These are phyloP conservation scores for Dunckerocampus dactyliophorus DNA, from an alignment of 2,113 vertebrate species.

Conservation along the genomic window DNA sequence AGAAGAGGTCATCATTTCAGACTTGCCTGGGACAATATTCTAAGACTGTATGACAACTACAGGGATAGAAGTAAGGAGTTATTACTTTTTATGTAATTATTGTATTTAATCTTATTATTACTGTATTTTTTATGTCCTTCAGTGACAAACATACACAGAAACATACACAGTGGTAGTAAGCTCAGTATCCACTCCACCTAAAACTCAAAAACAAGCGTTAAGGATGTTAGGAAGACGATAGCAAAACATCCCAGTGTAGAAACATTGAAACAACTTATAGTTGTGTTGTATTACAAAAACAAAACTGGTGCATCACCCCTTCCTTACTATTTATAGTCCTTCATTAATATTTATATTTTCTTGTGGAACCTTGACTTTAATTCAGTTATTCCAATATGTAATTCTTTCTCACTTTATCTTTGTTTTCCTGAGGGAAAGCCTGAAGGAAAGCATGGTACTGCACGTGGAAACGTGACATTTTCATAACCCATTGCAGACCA, in stretches of 20 bases:
- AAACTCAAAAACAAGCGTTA: background rate
- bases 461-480: slow-evolving; percentile 47
- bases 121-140: no score
- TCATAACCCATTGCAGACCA: slow-evolving; percentile 31
- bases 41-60: no score
- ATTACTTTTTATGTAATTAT: no score
- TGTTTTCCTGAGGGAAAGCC: slow-evolving; percentile 28
- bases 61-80: no score
- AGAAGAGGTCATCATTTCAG: no score
- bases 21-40: no score
- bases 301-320: slow-evolving; percentile 32
- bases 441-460: slow-evolving; percentile 49
- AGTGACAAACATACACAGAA: no score
- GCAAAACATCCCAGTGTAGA: slow-evolving; percentile 17
- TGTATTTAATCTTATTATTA: no score
- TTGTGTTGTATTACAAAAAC: no score
- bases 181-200: slow-evolving; percentile 1
- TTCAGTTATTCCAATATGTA: slow-evolving; percentile 27
- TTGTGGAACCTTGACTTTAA: slow-evolving; percentile 28
- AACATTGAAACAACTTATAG: slow-evolving; percentile 16
- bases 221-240: slow-evolving; percentile 7
- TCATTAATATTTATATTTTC: slow-evolving; percentile 37
- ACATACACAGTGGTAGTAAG: background rate
- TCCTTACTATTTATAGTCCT: slow-evolving; percentile 37
- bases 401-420: slow-evolving; percentile 15